A percentile compares a stretch with the other conserved stretches of the same genome.
Conservation (phyloP, 2,888 invertebrate species). For the Dynastes grantii region DNA sequence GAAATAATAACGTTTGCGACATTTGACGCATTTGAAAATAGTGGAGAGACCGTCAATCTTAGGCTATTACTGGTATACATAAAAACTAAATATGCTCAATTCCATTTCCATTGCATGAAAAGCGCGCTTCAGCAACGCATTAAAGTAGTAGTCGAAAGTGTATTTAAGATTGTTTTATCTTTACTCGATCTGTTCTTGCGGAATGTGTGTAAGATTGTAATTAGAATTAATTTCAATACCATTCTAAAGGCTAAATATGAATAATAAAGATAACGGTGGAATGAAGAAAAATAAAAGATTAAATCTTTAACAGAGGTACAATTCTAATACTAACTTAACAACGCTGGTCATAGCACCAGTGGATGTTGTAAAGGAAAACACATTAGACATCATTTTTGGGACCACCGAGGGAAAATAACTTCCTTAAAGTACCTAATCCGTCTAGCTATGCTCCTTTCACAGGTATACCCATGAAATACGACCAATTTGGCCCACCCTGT, state of each 20-base stretch:
- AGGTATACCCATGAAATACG: too few relatives aligned
- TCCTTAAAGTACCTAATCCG: too few relatives aligned
- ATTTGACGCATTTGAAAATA: conserved; percentile 24
- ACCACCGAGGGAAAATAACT: too few relatives aligned
- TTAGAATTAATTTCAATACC: conserved; percentile 13
- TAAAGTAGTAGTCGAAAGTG: conserved; percentile 1
- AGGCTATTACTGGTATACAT: conserved; percentile 19
- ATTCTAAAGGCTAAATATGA: too few relatives aligned
- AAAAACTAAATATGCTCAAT: conserved; percentile 8
- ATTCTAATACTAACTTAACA: too few relatives aligned
- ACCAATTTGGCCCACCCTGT: too few relatives aligned
- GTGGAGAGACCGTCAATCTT: conserved; percentile 14
- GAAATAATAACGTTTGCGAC: conserved; percentile 18
- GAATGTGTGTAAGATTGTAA: conserved; percentile 15
- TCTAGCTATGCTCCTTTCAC: too few relatives aligned
- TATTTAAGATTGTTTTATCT: conserved; percentile 8
- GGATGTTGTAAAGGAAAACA: too few relatives aligned
- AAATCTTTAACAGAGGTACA: neutral
- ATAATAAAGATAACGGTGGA: too few relatives aligned
- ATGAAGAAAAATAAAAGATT: too few relatives aligned
- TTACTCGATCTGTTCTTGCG: neutral
- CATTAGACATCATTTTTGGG: too few relatives aligned
- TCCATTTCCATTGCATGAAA: conserved; percentile 6
- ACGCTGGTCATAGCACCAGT: too few relatives aligned
- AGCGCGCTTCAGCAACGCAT: neutral